These are phyloP conservation scores for Aphodius granarius DNA, from an alignment of 2,888 invertebrate species.

Conservation along the genomic window DNA sequence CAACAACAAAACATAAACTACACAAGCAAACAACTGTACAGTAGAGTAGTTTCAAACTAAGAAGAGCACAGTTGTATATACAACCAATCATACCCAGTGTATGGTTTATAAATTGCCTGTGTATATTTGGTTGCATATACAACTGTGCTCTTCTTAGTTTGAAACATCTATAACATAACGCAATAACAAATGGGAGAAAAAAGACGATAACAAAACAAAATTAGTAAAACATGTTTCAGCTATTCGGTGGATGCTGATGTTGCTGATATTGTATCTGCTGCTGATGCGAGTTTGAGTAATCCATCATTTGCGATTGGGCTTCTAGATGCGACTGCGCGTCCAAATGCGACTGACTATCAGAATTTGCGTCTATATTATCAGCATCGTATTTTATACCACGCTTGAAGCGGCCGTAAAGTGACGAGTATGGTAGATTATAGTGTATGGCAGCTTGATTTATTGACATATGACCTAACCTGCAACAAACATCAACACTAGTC, in stretches of 20 bases:
- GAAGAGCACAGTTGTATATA: no score
- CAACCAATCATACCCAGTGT: no score
- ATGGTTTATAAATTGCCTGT: no score
- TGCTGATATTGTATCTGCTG: slow-evolving; percentile 50
- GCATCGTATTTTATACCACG: slow-evolving; percentile 76
- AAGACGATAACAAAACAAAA: slow-evolving; percentile 30
- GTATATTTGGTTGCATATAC: no score
- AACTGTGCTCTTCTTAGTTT: no score
- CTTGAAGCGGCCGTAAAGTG: slow-evolving; percentile 86
- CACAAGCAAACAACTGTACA: background rate
- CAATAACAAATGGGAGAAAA: slow-evolving; percentile 26
- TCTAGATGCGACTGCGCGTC: slow-evolving; percentile 45
- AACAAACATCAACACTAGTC: slow-evolving; percentile 32
- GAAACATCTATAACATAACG: slow-evolving; percentile 14
- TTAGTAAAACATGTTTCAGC: slow-evolving; percentile 37
- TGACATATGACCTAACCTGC: slow-evolving; percentile 86
- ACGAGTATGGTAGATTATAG: slow-evolving; percentile 88
- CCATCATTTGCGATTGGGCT: slow-evolving; percentile 46
- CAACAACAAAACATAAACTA: background rate
- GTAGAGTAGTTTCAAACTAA: background rate
- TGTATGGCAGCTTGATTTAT: slow-evolving; percentile 93
- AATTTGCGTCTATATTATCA: slow-evolving; percentile 51
- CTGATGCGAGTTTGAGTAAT: slow-evolving; percentile 48
- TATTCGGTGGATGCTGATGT: slow-evolving; percentile 44
- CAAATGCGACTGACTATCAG: slow-evolving; percentile 49